These are phyloP conservation scores for Petrocephalus zakoni DNA, from an alignment of 2,113 vertebrate genomes.

Conservation along the genomic window DNA sequence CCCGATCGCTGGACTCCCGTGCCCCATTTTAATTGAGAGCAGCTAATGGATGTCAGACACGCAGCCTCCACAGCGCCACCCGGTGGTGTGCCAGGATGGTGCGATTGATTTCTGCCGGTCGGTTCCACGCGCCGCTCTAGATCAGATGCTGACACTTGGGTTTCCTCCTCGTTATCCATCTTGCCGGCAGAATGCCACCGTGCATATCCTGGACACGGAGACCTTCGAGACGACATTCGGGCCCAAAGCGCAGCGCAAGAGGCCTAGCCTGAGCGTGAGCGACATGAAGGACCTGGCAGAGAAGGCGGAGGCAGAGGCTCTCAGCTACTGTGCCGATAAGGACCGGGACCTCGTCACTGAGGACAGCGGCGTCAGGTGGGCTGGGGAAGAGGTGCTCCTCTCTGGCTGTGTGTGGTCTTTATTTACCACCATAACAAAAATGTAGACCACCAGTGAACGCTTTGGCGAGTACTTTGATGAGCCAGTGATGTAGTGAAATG, in stretches of 20 bases:
- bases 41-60: background rate
- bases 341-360: conserved; percentile 82
- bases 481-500: background rate
- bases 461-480: background rate
- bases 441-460: background rate
- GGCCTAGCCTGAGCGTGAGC: conserved; percentile 70
- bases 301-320: conserved; percentile 70
- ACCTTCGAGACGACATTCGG: conserved; percentile 92
- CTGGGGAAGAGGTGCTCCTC: background rate
- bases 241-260: conserved; percentile 87
- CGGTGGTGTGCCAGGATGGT: background rate
- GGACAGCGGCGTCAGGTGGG: conserved; percentile 85
- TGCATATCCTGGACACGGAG: conserved; percentile 96
- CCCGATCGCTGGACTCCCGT: background rate
- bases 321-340: conserved; percentile 68
- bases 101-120: too few relatives aligned
- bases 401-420: background rate
- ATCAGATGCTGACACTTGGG: background rate
- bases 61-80: background rate
- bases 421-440: background rate
- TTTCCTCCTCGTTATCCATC: background rate
- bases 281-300: conserved; percentile 82
- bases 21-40: background rate
- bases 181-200: conserved; percentile 75
- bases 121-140: background rate